Conservation (phyloP, 2,113 vertebrate species). For the Bufo gargarizans region DNA sequence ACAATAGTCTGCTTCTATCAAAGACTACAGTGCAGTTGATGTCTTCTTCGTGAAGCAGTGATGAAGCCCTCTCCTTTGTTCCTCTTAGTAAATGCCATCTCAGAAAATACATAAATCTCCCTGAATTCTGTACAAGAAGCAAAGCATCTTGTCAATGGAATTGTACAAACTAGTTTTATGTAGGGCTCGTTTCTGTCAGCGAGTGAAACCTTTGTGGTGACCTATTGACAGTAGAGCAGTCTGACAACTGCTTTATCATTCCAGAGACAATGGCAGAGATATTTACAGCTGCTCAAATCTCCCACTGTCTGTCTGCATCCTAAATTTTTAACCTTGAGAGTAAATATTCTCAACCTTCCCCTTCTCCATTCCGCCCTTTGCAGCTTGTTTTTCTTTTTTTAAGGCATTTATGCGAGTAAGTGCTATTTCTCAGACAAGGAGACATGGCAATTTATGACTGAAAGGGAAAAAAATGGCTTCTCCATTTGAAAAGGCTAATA, state of each 20-base stretch:
- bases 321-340: slow-evolving; percentile 36
- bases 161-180: slow-evolving; percentile 27
- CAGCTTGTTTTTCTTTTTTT: slow-evolving; percentile 7
- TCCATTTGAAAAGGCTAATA: slow-evolving; percentile 28
- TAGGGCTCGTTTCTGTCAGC: slow-evolving; percentile 28
- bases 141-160: slow-evolving; percentile 38
- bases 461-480: background rate
- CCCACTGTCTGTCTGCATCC: slow-evolving; percentile 5
- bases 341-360: slow-evolving; percentile 5
- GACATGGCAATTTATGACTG: slow-evolving; percentile 20
- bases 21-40: background rate
- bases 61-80: slow-evolving; percentile 1
- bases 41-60: background rate
- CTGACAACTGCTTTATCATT: slow-evolving; percentile 43
- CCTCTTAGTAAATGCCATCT: background rate
- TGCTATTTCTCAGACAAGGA: slow-evolving; percentile 26
- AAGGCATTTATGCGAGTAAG: slow-evolving; percentile 46
- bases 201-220: slow-evolving; percentile 28
- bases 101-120: slow-evolving; percentile 33
- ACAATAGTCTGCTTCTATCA: background rate
- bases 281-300: slow-evolving; percentile 45
- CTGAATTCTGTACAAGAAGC: slow-evolving; percentile 19
- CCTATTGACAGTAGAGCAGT: slow-evolving; percentile 19
- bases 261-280: slow-evolving; percentile 18
- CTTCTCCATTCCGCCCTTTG: slow-evolving; percentile 1